Percentiles rank a stretch among this genome's conserved stretches.
Evolutionary conservation across 2,888 invertebrate species (phyloP).

Genomic region (Perizoma affinitatum): DNA sequence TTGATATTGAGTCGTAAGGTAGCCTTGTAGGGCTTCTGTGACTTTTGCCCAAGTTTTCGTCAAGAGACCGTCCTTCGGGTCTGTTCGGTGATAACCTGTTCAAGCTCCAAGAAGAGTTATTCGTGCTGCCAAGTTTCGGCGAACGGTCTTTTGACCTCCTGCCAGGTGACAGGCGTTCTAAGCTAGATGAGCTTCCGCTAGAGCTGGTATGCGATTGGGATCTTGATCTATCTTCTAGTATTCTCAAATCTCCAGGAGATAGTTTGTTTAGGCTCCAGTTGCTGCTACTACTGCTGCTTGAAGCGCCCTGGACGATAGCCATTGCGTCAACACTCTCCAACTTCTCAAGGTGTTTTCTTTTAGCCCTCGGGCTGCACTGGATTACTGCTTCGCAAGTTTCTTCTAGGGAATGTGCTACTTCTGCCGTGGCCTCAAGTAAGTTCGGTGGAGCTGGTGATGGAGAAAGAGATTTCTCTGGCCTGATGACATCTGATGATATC

Average conservation of each 20-base stretch:
- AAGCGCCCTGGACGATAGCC: constrained; percentile 76
- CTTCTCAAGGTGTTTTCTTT: constrained; percentile 78
- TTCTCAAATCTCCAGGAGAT: constrained; percentile 77
- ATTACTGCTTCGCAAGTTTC: constrained; percentile 88
- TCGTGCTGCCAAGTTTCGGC: constrained; percentile 78
- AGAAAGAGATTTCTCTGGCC: constrained; percentile 49
- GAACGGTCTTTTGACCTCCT: constrained; percentile 79
- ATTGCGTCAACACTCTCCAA: constrained; percentile 76
- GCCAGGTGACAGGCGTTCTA: constrained; percentile 79
- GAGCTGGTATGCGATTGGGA: constrained; percentile 80
- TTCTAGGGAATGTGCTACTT: constrained; percentile 87
- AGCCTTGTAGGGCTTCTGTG: constrained; percentile 77
- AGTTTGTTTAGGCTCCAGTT: constrained; percentile 82
- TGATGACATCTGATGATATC: constrained; percentile 9
- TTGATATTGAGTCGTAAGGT: constrained; percentile 78
- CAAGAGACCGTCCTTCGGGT: constrained; percentile 77
- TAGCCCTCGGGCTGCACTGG: constrained; percentile 84
- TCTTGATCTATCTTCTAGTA: constrained; percentile 76
- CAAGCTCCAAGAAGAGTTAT: constrained; percentile 80
- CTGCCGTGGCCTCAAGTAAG: constrained; percentile 86
- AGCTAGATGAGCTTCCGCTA: constrained; percentile 79
- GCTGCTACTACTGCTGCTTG: constrained; percentile 81
- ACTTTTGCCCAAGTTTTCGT: constrained; percentile 74
- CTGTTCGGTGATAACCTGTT: constrained; percentile 78
- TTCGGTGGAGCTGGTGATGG: constrained; percentile 61